These are phyloP conservation scores for Sphinx pinastri DNA, from an alignment of 2,888 invertebrate species.

Conservation along the genomic window DNA sequence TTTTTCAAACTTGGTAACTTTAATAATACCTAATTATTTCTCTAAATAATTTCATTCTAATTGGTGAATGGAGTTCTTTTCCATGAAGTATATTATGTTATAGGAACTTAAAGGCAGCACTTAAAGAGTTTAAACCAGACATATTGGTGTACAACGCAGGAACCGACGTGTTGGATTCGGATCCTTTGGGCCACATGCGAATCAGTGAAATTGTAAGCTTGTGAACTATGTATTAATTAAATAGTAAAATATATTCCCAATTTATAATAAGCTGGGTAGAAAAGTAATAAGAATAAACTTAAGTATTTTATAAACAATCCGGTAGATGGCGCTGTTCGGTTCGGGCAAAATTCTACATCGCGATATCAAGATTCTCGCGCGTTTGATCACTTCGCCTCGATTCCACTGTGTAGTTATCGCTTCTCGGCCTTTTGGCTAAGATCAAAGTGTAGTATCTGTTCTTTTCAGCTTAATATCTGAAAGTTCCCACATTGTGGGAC, in stretches of 20 bases:
- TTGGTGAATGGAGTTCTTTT: no score
- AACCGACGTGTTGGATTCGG: slow-evolving; percentile 91
- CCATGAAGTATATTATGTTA: slow-evolving; percentile 39
- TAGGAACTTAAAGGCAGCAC: slow-evolving; percentile 87
- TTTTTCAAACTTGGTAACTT: no score
- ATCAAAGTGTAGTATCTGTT: no score
- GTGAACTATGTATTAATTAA: no score
- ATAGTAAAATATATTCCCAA: no score
- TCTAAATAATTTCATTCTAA: no score
- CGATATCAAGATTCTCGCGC: slow-evolving; percentile 10
- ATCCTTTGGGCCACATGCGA: slow-evolving; percentile 89
- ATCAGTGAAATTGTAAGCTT: slow-evolving; percentile 86
- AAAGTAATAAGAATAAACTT: no score
- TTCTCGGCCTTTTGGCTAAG: slow-evolving; percentile 16
- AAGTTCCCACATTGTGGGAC: no score
- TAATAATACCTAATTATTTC: no score
- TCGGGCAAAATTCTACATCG: neutral
- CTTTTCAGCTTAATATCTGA: no score
- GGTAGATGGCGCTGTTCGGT: neutral
- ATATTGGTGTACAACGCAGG: slow-evolving; percentile 97
- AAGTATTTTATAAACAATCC: neutral
- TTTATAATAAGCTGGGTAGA: no score
- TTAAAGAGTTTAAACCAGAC: slow-evolving; percentile 90
- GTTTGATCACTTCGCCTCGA: slow-evolving; percentile 11
- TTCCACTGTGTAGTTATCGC: neutral